A percentile compares a stretch with the other conserved stretches of the same genome.
phyloP scores from a whole-genome alignment of 1,140 invertebrate species.

The Pristionchus pacificus region DNA sequence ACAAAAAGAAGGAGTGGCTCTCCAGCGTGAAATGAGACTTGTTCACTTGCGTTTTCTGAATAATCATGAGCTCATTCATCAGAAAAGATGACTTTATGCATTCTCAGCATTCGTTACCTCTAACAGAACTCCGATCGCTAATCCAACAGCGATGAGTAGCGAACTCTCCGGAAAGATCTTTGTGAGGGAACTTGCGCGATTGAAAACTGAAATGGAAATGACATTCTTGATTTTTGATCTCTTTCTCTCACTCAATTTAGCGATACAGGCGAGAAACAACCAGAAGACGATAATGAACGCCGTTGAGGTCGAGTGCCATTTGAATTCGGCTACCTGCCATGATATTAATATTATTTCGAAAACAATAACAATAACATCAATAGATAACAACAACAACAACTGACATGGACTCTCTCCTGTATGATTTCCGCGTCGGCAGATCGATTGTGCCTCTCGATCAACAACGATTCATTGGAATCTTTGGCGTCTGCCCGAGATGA shows the following conservation, averaged over 20 bases:
- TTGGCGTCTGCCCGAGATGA: no score
- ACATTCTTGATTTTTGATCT: neutral
- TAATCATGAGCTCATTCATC: neutral
- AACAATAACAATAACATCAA: no score
- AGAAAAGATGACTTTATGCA: slow-evolving; percentile 11
- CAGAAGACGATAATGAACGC: slow-evolving; percentile 45
- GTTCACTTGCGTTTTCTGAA: slow-evolving; percentile 7
- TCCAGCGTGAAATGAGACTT: slow-evolving; percentile 37
- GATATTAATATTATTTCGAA: no score
- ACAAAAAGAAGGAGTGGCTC: slow-evolving; percentile 48
- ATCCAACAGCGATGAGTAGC: slow-evolving; percentile 52
- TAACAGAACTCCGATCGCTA: slow-evolving; percentile 42
- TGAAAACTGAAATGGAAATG: slow-evolving; percentile 39
- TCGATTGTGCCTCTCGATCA: no score
- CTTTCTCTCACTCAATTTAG: slow-evolving; percentile 45
- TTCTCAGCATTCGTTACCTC: no score
- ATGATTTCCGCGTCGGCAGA: no score
- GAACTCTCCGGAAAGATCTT: slow-evolving; percentile 50
- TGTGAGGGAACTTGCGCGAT: slow-evolving; percentile 47
- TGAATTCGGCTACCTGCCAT: slow-evolving; percentile 36
- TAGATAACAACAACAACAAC: no score
- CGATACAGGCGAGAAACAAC: slow-evolving; percentile 47
- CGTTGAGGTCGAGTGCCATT: slow-evolving; percentile 41
- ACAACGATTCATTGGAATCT: no score
- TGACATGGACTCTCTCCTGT: no score